A percentile compares a stretch with the other conserved stretches of the same genome.
Evolutionary conservation across 1,140 invertebrate genomes (phyloP).

Genomic region (Oncopodura yosiiana): DNA sequence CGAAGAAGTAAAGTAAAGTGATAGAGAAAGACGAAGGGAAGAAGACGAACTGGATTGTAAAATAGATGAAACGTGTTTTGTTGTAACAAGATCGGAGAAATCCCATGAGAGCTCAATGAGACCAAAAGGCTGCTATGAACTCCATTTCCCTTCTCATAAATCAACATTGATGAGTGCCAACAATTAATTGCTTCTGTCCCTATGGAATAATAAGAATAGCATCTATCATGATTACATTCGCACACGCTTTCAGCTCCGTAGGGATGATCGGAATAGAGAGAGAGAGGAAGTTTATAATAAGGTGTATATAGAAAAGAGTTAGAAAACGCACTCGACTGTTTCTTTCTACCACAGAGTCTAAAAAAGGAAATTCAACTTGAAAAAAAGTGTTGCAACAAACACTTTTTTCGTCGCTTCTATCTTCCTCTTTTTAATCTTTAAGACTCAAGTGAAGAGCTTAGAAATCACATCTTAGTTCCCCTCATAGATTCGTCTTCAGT

Average conservation of each 20-base stretch:
- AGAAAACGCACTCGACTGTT: neutral
- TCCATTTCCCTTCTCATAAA: constrained; percentile 21
- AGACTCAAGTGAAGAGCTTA: too few species aligned
- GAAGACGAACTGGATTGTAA: constrained; percentile 3
- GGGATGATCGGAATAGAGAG: neutral
- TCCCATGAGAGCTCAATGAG: constrained; percentile 16
- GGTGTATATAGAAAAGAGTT: neutral
- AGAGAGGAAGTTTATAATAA: neutral
- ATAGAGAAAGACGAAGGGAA: constrained; percentile 11
- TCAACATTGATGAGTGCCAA: constrained; percentile 36
- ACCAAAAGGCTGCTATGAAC: constrained; percentile 6
- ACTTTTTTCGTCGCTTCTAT: too few species aligned
- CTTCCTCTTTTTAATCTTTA: too few species aligned
- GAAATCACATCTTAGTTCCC: too few species aligned
- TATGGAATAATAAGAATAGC: constrained; percentile 31
- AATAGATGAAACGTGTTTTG: neutral
- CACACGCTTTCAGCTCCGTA: constrained; percentile 8
- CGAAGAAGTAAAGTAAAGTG: neutral
- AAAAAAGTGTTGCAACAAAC: too few species aligned
- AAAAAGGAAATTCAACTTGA: too few species aligned
- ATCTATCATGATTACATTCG: constrained; percentile 35
- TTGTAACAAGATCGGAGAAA: constrained; percentile 7
- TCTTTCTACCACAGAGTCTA: neutral
- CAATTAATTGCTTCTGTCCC: constrained; percentile 34
- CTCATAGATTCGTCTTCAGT: too few species aligned